Conservation (phyloP, 2,888 invertebrate species). For the Andrena bicolor region DNA sequence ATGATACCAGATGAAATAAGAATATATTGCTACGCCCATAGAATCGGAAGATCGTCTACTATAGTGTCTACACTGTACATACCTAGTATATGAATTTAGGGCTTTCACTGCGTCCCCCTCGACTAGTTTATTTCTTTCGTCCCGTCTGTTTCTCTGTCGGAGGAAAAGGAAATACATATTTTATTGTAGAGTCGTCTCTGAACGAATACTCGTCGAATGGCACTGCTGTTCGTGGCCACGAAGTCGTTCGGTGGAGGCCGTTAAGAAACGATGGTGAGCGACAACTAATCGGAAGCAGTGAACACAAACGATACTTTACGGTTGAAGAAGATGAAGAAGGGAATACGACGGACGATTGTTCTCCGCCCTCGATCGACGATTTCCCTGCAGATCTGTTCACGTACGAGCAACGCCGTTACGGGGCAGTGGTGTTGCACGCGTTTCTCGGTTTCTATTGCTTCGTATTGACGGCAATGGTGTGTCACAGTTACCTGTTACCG, state of each 20-base stretch:
- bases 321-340: neutral
- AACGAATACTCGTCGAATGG: neutral
- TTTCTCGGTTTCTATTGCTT: conserved; percentile 94
- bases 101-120: neutral
- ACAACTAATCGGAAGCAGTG: no score
- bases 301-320: neutral
- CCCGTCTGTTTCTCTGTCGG: neutral
- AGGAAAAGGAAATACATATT: neutral
- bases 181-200: conserved; percentile 11
- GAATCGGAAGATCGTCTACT: no score
- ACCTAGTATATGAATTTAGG: neutral
- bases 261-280: neutral
- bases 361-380: conserved; percentile 84
- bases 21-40: neutral
- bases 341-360: conserved; percentile 63
- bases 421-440: conserved; percentile 92
- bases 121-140: neutral
- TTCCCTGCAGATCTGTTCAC: conserved; percentile 88
- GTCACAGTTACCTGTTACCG: conserved; percentile 96
- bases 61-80: no score
- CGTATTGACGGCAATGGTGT: conserved; percentile 93
- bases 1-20: neutral
- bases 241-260: neutral
- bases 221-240: neutral
- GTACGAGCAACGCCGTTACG: conserved; percentile 89